Evolutionary conservation across 2,797 vertebrate genomes (phyloP).

Genomic region (Aselliscus stoliczkanus): DNA sequence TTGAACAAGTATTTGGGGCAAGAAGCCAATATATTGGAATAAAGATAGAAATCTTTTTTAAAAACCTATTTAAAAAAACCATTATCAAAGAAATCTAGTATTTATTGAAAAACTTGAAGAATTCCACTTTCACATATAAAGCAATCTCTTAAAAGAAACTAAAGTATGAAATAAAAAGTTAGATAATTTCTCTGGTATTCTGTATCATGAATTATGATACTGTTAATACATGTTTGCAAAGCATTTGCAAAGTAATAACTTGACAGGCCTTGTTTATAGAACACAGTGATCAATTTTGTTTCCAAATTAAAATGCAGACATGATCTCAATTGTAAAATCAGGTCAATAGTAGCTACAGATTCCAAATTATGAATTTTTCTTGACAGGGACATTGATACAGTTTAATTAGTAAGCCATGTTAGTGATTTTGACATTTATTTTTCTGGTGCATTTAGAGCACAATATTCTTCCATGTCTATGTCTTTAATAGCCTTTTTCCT

Average conservation of each 20-base stretch:
- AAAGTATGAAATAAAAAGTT: background rate
- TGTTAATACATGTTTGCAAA: constrained; percentile 65
- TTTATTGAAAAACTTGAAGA: constrained; percentile 50
- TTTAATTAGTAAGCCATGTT: constrained; percentile 74
- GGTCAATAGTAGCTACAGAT: constrained; percentile 71
- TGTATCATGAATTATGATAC: background rate
- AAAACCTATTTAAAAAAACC: background rate
- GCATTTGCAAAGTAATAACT: constrained; percentile 58
- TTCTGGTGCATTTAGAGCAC: constrained; percentile 59
- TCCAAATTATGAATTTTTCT: constrained; percentile 75
- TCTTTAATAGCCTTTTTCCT: constrained; percentile 45
- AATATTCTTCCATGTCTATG: constrained; percentile 29
- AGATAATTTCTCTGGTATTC: constrained; percentile 2
- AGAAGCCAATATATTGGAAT: constrained; percentile 32
- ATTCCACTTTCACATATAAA: constrained; percentile 43
- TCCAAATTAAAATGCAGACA: constrained; percentile 73
- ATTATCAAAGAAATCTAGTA: background rate
- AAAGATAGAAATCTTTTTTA: background rate
- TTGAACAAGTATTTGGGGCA: constrained; percentile 37
- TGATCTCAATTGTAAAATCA: constrained; percentile 76
- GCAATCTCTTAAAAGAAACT: constrained; percentile 13
- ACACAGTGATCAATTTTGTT: constrained; percentile 68
- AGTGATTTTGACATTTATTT: constrained; percentile 64
- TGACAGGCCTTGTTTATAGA: constrained; percentile 57
- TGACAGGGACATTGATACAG: constrained; percentile 61